phyloP scores from a whole-genome alignment of 2,797 vertebrate genomes.

The Cyclopterus lumpus region DNA sequence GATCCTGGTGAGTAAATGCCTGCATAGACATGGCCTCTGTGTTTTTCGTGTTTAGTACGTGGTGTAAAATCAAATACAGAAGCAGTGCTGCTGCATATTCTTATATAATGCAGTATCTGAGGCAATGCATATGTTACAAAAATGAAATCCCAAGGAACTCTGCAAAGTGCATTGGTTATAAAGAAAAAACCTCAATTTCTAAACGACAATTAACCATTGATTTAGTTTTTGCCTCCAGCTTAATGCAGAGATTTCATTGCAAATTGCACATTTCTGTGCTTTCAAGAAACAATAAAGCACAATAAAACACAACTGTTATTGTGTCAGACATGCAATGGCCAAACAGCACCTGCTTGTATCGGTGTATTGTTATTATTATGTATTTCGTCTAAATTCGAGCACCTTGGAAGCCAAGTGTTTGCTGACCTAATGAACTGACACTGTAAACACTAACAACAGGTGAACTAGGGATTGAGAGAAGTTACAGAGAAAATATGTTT shows the following conservation, averaged over 20 bases:
- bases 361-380: not conserved
- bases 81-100: not conserved
- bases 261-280: not conserved
- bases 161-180: not conserved
- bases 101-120: not conserved
- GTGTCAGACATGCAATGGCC: not conserved
- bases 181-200: not conserved
- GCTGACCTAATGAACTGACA: not conserved
- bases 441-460: not conserved
- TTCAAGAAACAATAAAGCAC: not conserved
- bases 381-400: not conserved
- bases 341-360: not conserved
- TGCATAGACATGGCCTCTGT: not conserved
- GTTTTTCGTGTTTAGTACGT: not conserved
- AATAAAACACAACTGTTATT: not conserved
- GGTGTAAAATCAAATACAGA: not conserved
- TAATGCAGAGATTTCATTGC: no score
- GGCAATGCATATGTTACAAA: not conserved
- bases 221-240: not conserved
- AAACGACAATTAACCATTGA: not conserved
- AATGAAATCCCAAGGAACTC: not conserved
- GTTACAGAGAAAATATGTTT: not conserved
- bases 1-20: constrained; percentile 27
- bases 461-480: not conserved
- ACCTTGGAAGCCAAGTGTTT: no score